Evolutionary conservation across 1,140 invertebrate genomes (phyloP).

Genomic region (Drosophila nikananu): DNA sequence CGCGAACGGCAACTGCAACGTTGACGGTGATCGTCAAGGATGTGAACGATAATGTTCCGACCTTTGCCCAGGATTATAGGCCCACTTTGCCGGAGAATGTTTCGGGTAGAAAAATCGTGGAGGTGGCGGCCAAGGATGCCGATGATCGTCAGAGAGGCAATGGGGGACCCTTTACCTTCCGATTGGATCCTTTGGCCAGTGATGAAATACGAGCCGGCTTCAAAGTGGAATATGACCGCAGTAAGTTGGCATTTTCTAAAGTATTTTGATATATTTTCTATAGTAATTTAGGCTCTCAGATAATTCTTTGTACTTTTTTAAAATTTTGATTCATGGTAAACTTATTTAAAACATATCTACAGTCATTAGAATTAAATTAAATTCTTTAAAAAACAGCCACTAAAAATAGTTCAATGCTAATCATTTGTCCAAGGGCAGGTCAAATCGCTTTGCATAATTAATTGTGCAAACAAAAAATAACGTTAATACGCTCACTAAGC

Average conservation of each 20-base stretch:
- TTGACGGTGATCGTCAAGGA: constrained; percentile 89
- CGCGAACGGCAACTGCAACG: constrained; percentile 89
- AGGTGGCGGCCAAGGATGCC: constrained; percentile 89
- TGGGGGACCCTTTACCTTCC: constrained; percentile 89
- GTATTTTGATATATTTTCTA: neutral
- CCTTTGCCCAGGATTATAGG: constrained; percentile 87
- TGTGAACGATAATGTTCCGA: constrained; percentile 89
- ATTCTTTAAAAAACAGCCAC: neutral
- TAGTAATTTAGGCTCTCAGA: no score
- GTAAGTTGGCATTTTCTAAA: constrained; percentile 75
- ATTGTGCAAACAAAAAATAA: constrained; percentile 18
- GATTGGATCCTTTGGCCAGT: constrained; percentile 87
- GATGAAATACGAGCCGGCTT: constrained; percentile 88
- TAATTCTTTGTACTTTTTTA: neutral
- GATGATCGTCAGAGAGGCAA: constrained; percentile 88
- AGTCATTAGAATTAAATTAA: neutral
- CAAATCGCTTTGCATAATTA: constrained; percentile 47
- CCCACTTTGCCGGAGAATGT: constrained; percentile 88
- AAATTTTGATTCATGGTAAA: neutral
- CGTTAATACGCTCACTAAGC: constrained; percentile 32
- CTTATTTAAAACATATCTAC: neutral
- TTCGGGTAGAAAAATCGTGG: constrained; percentile 87
- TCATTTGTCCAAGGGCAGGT: constrained; percentile 7
- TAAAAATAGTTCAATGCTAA: constrained; percentile 4
- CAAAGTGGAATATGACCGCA: constrained; percentile 88